These are phyloP conservation scores for Oncorhynchus keta DNA, from an alignment of 2,113 vertebrate species.

Conservation along the genomic window DNA sequence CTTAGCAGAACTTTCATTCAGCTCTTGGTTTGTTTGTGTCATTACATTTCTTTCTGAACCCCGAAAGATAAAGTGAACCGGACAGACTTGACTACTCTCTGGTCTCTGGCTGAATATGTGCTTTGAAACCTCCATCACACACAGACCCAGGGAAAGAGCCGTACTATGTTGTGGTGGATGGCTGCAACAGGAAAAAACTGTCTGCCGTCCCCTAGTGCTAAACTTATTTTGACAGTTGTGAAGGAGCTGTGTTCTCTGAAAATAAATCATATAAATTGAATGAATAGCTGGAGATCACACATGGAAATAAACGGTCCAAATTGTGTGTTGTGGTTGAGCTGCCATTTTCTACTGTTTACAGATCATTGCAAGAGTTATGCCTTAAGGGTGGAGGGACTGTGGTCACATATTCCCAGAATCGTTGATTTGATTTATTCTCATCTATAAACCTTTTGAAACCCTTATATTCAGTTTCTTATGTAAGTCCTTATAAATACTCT, in stretches of 20 bases:
- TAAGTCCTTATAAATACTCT: neutral
- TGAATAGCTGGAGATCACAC: slow-evolving; percentile 37
- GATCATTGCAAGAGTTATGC: slow-evolving; percentile 18
- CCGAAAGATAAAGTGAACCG: slow-evolving; percentile 44
- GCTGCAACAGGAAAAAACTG: slow-evolving; percentile 7
- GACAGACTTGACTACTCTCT: slow-evolving; percentile 48
- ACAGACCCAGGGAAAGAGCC: slow-evolving; percentile 10
- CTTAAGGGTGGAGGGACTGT: neutral
- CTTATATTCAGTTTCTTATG: neutral
- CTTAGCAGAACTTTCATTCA: slow-evolving; percentile 19
- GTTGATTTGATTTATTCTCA: neutral
- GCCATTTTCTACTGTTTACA: slow-evolving; percentile 11
- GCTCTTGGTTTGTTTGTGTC: slow-evolving; percentile 37
- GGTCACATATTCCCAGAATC: neutral
- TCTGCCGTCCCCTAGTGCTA: slow-evolving; percentile 8
- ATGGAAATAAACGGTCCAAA: slow-evolving; percentile 29
- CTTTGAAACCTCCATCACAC: slow-evolving; percentile 55
- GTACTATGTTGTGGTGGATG: neutral
- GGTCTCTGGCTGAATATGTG: slow-evolving; percentile 55
- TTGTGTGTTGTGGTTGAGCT: slow-evolving; percentile 23
- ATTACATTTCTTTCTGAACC: slow-evolving; percentile 33
- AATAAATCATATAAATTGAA: slow-evolving; percentile 61
- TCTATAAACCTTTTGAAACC: neutral
- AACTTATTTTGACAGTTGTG: slow-evolving; percentile 58
- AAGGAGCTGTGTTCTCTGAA: slow-evolving; percentile 49